Base-by-base conservation (phyloP, 1,140 invertebrate species). In the Drosophila subobscura region DNA sequence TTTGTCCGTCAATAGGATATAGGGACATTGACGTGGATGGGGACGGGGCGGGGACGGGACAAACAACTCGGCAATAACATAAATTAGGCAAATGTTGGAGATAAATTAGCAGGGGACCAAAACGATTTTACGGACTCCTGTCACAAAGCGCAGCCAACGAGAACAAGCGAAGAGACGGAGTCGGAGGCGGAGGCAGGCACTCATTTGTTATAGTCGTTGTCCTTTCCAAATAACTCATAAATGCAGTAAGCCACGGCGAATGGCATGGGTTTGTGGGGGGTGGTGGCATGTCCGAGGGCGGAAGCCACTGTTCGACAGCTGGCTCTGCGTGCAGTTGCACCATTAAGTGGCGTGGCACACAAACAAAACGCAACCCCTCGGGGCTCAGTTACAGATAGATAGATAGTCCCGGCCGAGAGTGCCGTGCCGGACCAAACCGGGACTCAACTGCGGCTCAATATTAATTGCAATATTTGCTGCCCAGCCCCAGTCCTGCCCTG, bases 191-290 rank as follows among this genome's bases (percentile, higher is more conserved):
- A 29, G 33, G 33, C 10, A 10, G 10, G 33, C 10, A 37, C 33
- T 37, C 72, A 60, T 68, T 68, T 68, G 65, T 68, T 73, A 85
- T 66, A 64, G 76, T 68, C 72, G 63, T 56, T 64, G 76, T 72
- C 72, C 67, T 63, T 80, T 77, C 60, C 77, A 47, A 81, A 86
- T 86, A 86, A 88, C 81, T 86, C 81, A 86, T 88, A 88, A 86
- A 86, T 76, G 78, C 74, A 57, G 45, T 37, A 44, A 37, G 40
- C 40, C 23, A 37, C 4, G 33, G 10, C 23, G 42, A 37, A 47
- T 22, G 42, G 22, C 16, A 20, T 20, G 16, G 16, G 16, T 20
- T 20, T 20, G 16, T 25, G 14, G 14, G 45, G 14, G 33, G 22
- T 6, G 46, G 52, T 41, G 5, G 8, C n/a, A 41, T 3, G 4